Evolutionary conservation across 2,797 vertebrate species (phyloP).

Genomic region (Ispidina picta): DNA sequence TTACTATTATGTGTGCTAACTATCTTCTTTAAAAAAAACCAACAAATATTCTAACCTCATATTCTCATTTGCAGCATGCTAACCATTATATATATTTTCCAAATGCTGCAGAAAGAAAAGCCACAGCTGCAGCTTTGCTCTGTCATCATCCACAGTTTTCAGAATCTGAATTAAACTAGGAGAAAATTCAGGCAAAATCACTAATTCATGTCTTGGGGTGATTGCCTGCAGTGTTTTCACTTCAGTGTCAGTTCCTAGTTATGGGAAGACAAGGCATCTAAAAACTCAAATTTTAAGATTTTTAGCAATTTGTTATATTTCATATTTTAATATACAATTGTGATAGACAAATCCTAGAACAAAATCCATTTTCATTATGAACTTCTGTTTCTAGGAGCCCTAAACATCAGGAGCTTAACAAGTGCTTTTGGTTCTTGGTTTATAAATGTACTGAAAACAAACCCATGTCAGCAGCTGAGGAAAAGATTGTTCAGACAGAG

Average conservation of each 20-base stretch:
- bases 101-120: constrained; percentile 16
- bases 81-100: constrained; percentile 3
- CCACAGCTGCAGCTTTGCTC: constrained; percentile 53
- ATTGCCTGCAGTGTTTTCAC: neutral
- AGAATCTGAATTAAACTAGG: constrained; percentile 2
- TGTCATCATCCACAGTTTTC: constrained; percentile 30
- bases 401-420: neutral
- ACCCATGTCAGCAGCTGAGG: neutral
- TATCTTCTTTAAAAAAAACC: neutral
- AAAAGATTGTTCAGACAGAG: neutral
- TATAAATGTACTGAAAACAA: neutral
- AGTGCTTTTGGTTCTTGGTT: neutral
- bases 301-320: neutral
- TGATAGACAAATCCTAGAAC: neutral
- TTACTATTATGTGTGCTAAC: neutral
- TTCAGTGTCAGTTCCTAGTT: neutral
- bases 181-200: constrained; percentile 28
- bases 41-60: neutral
- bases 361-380: neutral
- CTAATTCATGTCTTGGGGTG: neutral
- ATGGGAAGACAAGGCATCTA: neutral
- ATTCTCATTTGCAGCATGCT: neutral
- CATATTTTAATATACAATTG: neutral
- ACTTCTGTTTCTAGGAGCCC: neutral
- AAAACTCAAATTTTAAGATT: neutral